Evolutionary conservation across 2,888 invertebrate genomes (phyloP), one percentile per base, ranked within the genome.

Genomic region (Acronicta psi): DNA sequence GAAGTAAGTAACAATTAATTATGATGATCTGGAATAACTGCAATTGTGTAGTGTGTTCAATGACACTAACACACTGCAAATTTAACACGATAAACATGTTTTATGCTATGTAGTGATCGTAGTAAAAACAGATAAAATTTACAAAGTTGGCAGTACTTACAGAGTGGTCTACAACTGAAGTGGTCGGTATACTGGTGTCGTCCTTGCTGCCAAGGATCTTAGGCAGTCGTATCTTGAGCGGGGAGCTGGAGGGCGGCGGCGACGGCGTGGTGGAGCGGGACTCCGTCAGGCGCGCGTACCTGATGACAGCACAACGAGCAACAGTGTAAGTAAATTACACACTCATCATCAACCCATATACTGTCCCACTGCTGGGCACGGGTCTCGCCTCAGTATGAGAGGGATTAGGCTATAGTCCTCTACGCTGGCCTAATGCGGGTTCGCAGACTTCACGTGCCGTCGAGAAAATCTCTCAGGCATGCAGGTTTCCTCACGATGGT

Each of bases 221-320:
- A 13, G 92, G 90, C 62, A 93, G 75, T 37, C 89, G 84, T 50
- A 94, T 79, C 29, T 88, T 85, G 37, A 92, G 84, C 16, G 93
- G 90, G 0, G 94, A 92, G 10, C 88, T 89, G 34, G 94, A 87
- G 58, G 95, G 95, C 43, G 96, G 96, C 18, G 97, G 96, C n/a
- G 97, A 97, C 17, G 96, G 96, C 14, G 96, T 96, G 36, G 97
- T 96, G 29, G 97, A 97, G 53, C 97, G 95, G 4, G 97, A 97
- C 87, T 97, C 97, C 29, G 96, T 95, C 62, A 97, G 92, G 38
- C 97, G 95, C 41, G 96, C 95, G 85, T 97, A 94, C 96, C 87
- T 96, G 95, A 74, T 38, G 16, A 10, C 8, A 14, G 52, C 13
- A 34, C 3, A 13, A 34, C 4, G 17, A 6, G 7, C 10, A 25